Evolutionary conservation across 2,113 vertebrate species (phyloP).

Genomic region (Pelobates fuscus): DNA sequence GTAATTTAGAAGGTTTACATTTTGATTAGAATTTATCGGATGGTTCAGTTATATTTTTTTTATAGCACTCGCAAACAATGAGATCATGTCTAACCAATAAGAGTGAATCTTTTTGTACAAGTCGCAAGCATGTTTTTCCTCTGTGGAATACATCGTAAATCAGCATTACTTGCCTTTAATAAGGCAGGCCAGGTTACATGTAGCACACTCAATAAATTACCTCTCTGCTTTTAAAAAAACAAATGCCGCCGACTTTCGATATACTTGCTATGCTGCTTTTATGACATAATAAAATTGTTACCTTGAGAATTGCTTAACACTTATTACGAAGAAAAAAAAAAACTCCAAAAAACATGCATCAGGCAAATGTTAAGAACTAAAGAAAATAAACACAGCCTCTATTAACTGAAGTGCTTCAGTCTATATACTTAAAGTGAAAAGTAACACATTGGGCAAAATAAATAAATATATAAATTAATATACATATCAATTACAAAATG

Average conservation of each 20-base stretch:
- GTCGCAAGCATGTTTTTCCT: slow-evolving; percentile 71
- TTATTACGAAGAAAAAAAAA: slow-evolving; percentile 80
- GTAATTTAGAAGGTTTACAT: slow-evolving; percentile 81
- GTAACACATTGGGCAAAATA: neutral
- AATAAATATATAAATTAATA: no score
- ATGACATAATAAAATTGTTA: slow-evolving; percentile 83
- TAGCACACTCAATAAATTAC: slow-evolving; percentile 85
- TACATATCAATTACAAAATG: no score
- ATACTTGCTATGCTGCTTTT: slow-evolving; percentile 82
- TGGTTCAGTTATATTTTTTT: slow-evolving; percentile 80
- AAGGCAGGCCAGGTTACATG: slow-evolving; percentile 76
- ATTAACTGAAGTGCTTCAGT: slow-evolving; percentile 38
- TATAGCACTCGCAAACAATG: slow-evolving; percentile 80
- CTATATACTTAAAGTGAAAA: slow-evolving; percentile 16
- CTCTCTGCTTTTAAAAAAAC: slow-evolving; percentile 79
- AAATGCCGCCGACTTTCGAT: slow-evolving; percentile 81
- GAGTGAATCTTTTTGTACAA: slow-evolving; percentile 60
- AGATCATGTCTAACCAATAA: slow-evolving; percentile 77
- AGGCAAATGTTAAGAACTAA: slow-evolving; percentile 78
- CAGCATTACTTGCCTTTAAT: slow-evolving; percentile 72
- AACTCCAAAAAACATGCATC: slow-evolving; percentile 79
- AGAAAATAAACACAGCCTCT: slow-evolving; percentile 76
- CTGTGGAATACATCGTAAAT: slow-evolving; percentile 72
- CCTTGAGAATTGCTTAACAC: slow-evolving; percentile 85
- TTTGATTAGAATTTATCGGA: slow-evolving; percentile 81